Conservation (phyloP, 2,888 invertebrate genomes). For the Pandemis cinnamomeana region DNA sequence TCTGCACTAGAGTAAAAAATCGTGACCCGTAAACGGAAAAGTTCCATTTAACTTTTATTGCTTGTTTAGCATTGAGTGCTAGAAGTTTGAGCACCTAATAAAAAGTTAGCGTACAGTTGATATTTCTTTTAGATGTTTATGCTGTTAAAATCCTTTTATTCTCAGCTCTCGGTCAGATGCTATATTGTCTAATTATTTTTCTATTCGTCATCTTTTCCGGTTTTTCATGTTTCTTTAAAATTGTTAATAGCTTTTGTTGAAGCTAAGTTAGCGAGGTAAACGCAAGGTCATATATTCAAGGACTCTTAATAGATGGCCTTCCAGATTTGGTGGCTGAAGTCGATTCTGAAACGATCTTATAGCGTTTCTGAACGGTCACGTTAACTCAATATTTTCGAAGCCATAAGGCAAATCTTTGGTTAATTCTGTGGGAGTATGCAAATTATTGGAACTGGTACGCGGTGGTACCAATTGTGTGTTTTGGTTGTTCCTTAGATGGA, state of each 20-base stretch:
- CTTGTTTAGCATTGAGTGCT: too few species aligned
- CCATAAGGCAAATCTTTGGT: background rate
- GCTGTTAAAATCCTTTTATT: too few species aligned
- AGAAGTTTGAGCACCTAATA: too few species aligned
- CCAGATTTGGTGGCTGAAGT: conserved; percentile 18
- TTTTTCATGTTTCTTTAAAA: background rate
- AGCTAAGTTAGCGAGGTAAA: background rate
- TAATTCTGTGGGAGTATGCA: background rate
- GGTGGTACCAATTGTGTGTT: conserved; percentile 21
- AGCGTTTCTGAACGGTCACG: background rate
- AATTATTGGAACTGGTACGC: conserved; percentile 14
- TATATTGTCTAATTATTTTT: background rate
- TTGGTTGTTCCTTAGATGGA: background rate
- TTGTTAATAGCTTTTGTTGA: background rate
- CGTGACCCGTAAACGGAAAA: too few species aligned
- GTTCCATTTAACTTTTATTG: too few species aligned
- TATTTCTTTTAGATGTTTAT: too few species aligned
- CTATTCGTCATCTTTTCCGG: background rate
- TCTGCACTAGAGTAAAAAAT: too few species aligned
- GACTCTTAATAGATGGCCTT: conserved; percentile 20
- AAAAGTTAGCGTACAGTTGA: too few species aligned
- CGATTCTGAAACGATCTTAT: background rate
- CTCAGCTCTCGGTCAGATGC: too few species aligned
- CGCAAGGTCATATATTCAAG: conserved; percentile 9
- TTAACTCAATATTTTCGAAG: background rate